Conservation (phyloP, 1,140 invertebrate genomes). For the Drosophila leontia region DNA sequence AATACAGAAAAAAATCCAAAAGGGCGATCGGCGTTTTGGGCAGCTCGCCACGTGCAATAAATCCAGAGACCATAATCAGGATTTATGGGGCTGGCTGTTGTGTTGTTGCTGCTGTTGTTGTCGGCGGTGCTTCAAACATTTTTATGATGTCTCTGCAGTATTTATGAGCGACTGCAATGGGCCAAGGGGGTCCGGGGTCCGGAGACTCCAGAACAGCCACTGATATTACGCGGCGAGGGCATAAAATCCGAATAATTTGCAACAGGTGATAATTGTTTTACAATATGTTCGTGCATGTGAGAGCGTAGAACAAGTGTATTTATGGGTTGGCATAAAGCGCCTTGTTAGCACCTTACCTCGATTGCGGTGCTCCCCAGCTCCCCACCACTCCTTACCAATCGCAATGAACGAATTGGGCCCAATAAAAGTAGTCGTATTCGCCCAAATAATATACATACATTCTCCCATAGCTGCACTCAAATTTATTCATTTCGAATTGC, state of each 20-base stretch:
- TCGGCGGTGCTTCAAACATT: conserved; percentile 79
- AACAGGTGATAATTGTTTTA: conserved; percentile 84
- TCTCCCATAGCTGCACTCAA: conserved; percentile 12
- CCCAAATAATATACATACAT: not conserved
- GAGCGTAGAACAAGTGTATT: conserved; percentile 52
- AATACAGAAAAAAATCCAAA: conserved; percentile 3
- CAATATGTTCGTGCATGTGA: conserved; percentile 61
- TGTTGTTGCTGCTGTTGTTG: conserved; percentile 50
- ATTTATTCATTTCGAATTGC: conserved; percentile 33
- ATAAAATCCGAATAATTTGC: conserved; percentile 81
- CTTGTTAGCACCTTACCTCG: conserved; percentile 41
- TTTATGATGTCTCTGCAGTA: conserved; percentile 83
- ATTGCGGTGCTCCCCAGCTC: conserved; percentile 4
- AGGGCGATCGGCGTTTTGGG: conserved; percentile 39
- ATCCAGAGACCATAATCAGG: conserved; percentile 83
- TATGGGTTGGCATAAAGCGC: conserved; percentile 36
- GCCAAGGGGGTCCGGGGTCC: not conserved
- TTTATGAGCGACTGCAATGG: conserved; percentile 63
- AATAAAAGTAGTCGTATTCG: conserved; percentile 1
- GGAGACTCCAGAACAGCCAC: conserved; percentile 60
- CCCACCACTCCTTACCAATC: not conserved
- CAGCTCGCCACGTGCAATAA: conserved; percentile 66
- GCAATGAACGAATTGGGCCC: conserved; percentile 7
- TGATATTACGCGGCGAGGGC: conserved; percentile 74
- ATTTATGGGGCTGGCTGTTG: conserved; percentile 73